Percentiles rank a stretch among this genome's conserved stretches.
These are phyloP conservation scores for Leptocoma aspasia DNA, from an alignment of 2,113 vertebrate genomes.

Conservation along the genomic window DNA sequence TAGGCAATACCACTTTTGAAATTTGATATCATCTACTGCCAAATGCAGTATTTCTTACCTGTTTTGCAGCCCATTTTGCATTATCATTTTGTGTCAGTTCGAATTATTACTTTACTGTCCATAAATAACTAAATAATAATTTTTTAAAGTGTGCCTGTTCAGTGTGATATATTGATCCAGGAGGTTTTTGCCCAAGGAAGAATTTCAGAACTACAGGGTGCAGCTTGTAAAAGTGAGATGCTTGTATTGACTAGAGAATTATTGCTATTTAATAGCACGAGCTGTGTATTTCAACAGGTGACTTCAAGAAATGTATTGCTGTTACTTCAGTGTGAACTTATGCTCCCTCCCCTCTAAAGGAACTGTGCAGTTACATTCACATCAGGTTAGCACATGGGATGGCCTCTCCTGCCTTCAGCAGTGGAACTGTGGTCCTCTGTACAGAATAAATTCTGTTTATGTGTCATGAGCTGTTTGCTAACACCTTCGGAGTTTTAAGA, in stretches of 20 bases:
- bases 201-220: not conserved
- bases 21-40: not conserved
- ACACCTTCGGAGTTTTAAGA: not conserved
- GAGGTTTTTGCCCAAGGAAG: not conserved
- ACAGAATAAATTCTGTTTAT: not conserved
- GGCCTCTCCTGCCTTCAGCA: not conserved
- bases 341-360: not conserved
- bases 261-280: not conserved
- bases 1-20: not conserved
- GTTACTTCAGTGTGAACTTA: not conserved
- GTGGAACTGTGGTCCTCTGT: not conserved
- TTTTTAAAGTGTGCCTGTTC: not conserved
- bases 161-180: not conserved
- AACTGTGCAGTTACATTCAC: not conserved
- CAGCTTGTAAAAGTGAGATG: not conserved
- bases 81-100: not conserved
- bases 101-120: not conserved
- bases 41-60: not conserved
- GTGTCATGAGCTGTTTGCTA: not conserved
- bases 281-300: not conserved
- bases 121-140: not conserved
- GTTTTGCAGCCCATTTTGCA: not conserved
- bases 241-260: not conserved
- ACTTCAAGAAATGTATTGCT: not conserved
- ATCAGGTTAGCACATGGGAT: fast-evolving